phyloP scores from a whole-genome alignment of 2,113 vertebrate genomes.

The Perccottus glenii region DNA sequence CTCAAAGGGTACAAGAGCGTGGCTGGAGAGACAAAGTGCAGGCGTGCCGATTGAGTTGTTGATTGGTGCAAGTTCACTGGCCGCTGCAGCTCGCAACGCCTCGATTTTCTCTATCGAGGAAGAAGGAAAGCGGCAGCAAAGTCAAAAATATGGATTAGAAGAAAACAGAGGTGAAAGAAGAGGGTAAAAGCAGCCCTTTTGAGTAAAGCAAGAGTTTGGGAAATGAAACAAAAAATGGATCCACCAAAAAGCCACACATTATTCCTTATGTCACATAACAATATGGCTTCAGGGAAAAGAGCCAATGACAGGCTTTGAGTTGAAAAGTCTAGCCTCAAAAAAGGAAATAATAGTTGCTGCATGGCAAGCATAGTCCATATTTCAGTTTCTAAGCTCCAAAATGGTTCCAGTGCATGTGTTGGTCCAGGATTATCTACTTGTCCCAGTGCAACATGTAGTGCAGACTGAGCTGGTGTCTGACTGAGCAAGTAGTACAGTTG shows the following conservation, averaged over 20 bases:
- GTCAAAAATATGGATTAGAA: slow-evolving; percentile 41
- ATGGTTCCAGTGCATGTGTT: slow-evolving; percentile 37
- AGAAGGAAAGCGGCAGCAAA: slow-evolving; percentile 11
- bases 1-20: slow-evolving; percentile 23
- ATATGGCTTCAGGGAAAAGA: slow-evolving; percentile 63
- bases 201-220: slow-evolving; percentile 55
- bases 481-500: slow-evolving; percentile 23
- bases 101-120: slow-evolving; percentile 1
- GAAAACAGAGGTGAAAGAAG: slow-evolving; percentile 28
- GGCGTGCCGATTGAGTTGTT: slow-evolving; percentile 74
- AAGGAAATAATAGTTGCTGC: not conserved
- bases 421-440: slow-evolving; percentile 36
- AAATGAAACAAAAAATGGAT: slow-evolving; percentile 8
- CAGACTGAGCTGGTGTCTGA: slow-evolving; percentile 20
- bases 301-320: slow-evolving; percentile 2
- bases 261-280: slow-evolving; percentile 12
- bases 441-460: slow-evolving; percentile 44
- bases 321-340: not conserved
- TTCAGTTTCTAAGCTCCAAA: slow-evolving; percentile 13
- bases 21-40: slow-evolving; percentile 77
- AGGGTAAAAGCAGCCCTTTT: slow-evolving; percentile 75
- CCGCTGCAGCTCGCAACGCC: slow-evolving; percentile 9
- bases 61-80: slow-evolving; percentile 42
- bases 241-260: slow-evolving; percentile 38
- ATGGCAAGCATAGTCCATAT: slow-evolving; percentile 2